A percentile compares a stretch with the other conserved stretches of the same genome.
These are phyloP conservation scores for Spea hammondii DNA, from an alignment of 2,797 vertebrate species.

Conservation along the genomic window DNA sequence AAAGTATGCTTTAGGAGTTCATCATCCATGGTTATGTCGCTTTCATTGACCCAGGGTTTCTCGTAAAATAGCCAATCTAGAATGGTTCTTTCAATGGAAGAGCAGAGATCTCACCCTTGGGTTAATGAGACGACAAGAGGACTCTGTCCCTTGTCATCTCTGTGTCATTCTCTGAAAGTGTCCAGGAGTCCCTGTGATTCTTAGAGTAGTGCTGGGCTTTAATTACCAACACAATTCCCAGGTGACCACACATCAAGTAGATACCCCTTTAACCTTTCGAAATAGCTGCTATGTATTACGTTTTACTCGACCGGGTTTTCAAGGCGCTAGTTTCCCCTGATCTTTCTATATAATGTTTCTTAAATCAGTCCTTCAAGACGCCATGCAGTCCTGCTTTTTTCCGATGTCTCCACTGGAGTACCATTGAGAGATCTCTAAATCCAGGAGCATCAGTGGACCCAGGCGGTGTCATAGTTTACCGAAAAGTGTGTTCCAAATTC, in stretches of 20 bases:
- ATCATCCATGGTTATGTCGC: background rate
- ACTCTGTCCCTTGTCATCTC: background rate
- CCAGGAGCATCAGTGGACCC: too few species aligned
- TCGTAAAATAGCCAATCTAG: background rate
- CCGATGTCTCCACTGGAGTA: too few species aligned
- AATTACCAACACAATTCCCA: background rate
- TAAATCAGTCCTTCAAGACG: too few species aligned
- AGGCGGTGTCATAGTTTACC: too few species aligned
- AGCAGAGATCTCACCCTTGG: background rate
- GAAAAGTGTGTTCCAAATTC: too few species aligned
- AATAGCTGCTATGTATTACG: too few species aligned
- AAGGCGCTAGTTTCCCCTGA: too few species aligned
- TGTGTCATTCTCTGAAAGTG: background rate
- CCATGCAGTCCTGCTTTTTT: too few species aligned
- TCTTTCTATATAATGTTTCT: too few species aligned
- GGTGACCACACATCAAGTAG: background rate
- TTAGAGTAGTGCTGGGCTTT: background rate
- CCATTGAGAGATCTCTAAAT: too few species aligned
- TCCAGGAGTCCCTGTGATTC: background rate
- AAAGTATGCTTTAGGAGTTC: too few species aligned
- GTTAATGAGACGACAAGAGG: background rate
- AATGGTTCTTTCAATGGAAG: background rate
- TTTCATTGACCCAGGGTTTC: background rate
- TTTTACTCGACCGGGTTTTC: too few species aligned
- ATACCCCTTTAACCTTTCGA: background rate